Conservation (phyloP, 2,888 invertebrate species). For the Tetragonisca angustula region DNA sequence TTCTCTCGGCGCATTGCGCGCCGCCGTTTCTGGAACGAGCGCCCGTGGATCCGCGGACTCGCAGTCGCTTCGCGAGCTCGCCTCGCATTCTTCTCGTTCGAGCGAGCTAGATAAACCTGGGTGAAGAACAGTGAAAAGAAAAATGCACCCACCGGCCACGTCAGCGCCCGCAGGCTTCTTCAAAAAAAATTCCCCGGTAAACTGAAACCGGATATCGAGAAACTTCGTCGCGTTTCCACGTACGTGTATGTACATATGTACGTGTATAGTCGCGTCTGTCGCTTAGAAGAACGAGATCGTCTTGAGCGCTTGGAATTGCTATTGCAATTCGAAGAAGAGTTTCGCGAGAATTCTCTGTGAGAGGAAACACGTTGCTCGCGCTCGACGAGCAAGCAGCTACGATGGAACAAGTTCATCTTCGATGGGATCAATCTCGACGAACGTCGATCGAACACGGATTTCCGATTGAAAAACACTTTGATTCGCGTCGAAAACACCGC, state of each 20-base stretch:
- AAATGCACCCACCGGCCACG: conserved; percentile 26
- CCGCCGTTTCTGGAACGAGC: conserved; percentile 42
- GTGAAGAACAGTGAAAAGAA: not conserved
- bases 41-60: conserved; percentile 6
- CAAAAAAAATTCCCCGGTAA: not conserved
- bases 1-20: conserved; percentile 44
- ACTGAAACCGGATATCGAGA: not conserved
- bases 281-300: not conserved
- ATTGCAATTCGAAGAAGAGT: not conserved
- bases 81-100: conserved; percentile 49
- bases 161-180: conserved; percentile 4
- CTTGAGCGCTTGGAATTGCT: not conserved
- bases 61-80: not conserved
- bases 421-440: not conserved
- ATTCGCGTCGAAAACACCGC: not conserved
- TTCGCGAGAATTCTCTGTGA: conserved; percentile 7
- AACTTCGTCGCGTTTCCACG: conserved; percentile 4
- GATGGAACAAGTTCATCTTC: not conserved
- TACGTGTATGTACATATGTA: no score
- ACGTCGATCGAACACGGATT: not conserved
- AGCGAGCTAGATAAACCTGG: not conserved
- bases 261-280: not conserved
- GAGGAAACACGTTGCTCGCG: not conserved
- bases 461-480: conserved; percentile 1
- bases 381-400: not conserved